Conservation (phyloP, 2,797 vertebrate species). For the Enteromius argenteus region DNA sequence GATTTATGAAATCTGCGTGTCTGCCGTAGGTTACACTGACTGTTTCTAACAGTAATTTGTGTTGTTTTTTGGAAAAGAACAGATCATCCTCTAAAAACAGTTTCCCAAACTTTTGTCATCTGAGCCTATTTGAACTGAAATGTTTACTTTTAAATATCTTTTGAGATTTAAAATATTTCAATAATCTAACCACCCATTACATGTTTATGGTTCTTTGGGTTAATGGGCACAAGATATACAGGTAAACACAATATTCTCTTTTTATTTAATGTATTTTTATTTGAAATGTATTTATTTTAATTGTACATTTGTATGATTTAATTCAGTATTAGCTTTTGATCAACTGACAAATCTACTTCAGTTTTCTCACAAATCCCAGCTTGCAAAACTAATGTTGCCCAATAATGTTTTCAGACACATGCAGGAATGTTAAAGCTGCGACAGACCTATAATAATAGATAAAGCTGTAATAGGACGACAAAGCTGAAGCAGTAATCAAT, state of each 20-base stretch:
- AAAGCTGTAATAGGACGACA: neutral
- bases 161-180: neutral
- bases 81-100: neutral
- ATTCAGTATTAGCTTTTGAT: neutral
- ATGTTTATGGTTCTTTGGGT: neutral
- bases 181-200: neutral
- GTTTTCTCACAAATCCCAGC: neutral
- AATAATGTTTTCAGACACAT: neutral
- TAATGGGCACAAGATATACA: neutral
- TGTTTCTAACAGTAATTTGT: neutral
- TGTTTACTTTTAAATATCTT: neutral
- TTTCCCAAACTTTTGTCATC: neutral
- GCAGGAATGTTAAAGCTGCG: neutral
- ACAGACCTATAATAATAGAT: neutral
- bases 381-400: neutral
- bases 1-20: neutral
- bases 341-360: neutral
- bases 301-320: neutral
- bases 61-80: neutral
- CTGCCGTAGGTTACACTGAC: neutral
- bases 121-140: neutral
- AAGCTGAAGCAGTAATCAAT: neutral
- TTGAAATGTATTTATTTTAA: neutral
- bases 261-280: neutral
- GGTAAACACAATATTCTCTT: no score